A percentile compares a stretch with the other conserved stretches of the same genome.
phyloP scores from a whole-genome alignment of 1,140 invertebrate species.

The Diorhabda elongata region DNA sequence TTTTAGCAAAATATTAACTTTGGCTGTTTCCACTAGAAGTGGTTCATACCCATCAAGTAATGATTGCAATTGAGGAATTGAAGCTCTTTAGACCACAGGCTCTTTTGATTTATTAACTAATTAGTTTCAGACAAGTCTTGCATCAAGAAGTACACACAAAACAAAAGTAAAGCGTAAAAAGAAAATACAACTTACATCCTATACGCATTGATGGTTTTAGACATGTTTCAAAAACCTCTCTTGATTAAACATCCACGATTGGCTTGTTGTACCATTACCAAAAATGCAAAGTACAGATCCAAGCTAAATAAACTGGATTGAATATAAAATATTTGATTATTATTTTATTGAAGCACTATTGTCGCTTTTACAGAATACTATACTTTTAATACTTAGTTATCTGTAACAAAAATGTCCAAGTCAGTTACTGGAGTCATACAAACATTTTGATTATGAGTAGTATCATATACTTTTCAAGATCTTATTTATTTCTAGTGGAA shows the following conservation, averaged over 20 bases:
- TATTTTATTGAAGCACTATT: not conserved
- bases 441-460: not conserved
- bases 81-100: too few species aligned
- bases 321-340: not conserved
- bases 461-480: too few species aligned
- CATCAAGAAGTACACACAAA: conserved; percentile 17
- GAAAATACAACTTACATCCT: conserved; percentile 56
- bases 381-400: not conserved
- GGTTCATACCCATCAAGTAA: too few species aligned
- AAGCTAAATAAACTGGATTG: not conserved
- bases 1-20: too few species aligned
- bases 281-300: conserved; percentile 3
- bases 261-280: conserved; percentile 27
- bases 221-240: conserved; percentile 48
- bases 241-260: conserved; percentile 11
- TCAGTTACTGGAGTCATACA: not conserved
- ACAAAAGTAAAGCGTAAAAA: conserved; percentile 25
- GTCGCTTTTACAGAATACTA: not conserved
- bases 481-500: too few species aligned
- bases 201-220: conserved; percentile 63
- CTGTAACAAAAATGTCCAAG: not conserved
- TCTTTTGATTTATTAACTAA: too few species aligned
- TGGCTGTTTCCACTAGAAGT: too few species aligned
- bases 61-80: too few species aligned
- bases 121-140: not conserved